Evolutionary conservation across 2,888 invertebrate species (phyloP).

Genomic region (Halocaridina rubra): DNA sequence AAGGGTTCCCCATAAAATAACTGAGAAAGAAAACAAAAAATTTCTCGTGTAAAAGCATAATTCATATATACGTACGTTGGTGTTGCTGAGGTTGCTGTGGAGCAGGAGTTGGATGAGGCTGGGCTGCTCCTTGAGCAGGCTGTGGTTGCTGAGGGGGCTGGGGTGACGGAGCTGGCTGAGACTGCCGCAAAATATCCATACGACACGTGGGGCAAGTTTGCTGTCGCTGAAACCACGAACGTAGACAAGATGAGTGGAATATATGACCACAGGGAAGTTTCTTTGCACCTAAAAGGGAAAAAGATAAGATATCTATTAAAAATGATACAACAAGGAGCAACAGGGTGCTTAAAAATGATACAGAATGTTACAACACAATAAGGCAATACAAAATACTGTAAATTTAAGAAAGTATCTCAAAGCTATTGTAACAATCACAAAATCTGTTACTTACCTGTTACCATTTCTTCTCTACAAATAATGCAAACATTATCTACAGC

Average conservation of each 20-base stretch:
- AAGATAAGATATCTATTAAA: no score
- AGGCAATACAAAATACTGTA: no score
- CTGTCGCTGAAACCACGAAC: slow-evolving; percentile 99
- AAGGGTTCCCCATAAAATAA: no score
- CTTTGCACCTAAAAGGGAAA: slow-evolving; percentile 79
- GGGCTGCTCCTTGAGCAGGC: slow-evolving; percentile 64
- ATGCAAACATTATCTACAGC: slow-evolving; percentile 98
- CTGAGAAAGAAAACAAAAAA: no score
- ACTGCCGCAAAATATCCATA: slow-evolving; percentile 79
- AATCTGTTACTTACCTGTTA: slow-evolving; percentile 47
- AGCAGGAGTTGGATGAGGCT: slow-evolving; percentile 47
- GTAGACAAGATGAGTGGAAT: slow-evolving; percentile 96
- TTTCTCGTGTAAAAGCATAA: no score
- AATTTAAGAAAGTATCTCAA: no score
- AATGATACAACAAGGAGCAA: no score
- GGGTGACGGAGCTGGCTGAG: slow-evolving; percentile 48
- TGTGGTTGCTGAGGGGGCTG: slow-evolving; percentile 61
- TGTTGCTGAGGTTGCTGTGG: slow-evolving; percentile 60
- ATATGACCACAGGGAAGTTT: slow-evolving; percentile 99
- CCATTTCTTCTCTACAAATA: slow-evolving; percentile 80
- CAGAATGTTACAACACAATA: no score
- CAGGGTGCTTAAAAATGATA: no score
- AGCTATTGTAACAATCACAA: no score
- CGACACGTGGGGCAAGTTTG: slow-evolving; percentile 99
- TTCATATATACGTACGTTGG: slow-evolving; percentile 56